Evolutionary conservation across 2,113 vertebrate species (phyloP).

Genomic region (Aythya baeri): DNA sequence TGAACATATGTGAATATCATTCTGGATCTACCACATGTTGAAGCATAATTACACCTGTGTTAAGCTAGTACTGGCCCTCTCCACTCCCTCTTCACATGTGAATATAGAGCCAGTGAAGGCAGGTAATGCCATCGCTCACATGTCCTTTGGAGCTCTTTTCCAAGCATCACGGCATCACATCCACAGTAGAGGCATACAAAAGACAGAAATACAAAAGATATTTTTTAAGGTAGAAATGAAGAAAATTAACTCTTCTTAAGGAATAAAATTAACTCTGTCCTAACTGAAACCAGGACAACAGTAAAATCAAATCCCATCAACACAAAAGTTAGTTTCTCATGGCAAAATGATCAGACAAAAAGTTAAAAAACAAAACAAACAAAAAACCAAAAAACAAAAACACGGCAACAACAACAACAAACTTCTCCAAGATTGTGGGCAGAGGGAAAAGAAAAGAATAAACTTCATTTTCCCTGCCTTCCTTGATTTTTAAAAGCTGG

Average conservation of each 20-base stretch:
- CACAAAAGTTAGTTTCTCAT: neutral
- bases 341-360: neutral
- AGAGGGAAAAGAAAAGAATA: neutral
- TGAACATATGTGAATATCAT: neutral
- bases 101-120: neutral
- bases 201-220: neutral
- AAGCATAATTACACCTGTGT: neutral
- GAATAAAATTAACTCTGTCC: no score
- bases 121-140: rapidly evolving
- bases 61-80: neutral
- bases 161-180: neutral
- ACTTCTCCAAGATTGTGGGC: neutral
- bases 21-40: neutral
- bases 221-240: neutral
- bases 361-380: neutral
- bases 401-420: neutral
- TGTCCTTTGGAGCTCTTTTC: neutral
- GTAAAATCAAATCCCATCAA: neutral
- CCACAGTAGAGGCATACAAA: neutral
- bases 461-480: neutral
- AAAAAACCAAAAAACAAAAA: neutral
- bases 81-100: neutral
- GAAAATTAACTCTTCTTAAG: no score
- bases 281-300: neutral
- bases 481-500: neutral